Evolutionary conservation across 2,113 vertebrate species (phyloP), one percentile per base, ranked within the genome.

Genomic region (Cinclus mexicanus): DNA sequence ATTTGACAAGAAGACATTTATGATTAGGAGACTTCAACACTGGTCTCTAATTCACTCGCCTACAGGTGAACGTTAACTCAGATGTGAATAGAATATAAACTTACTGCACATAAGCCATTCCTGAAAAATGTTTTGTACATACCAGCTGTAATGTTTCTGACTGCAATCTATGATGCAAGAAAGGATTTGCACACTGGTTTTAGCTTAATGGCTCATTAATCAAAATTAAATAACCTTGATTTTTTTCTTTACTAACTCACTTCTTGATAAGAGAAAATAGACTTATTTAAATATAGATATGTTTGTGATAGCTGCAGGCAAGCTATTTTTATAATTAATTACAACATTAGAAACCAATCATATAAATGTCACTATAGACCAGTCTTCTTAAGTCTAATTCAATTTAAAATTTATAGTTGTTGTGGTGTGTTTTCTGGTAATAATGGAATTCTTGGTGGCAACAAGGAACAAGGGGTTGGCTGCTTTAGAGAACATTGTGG

Each of bases 301-400:
- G 26, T 59, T n/a, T 61, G 41, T 57, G 56, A 61, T 91, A 90
- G 78, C 85, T 93, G 41, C 71, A 87, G 80, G 88, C 64, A 79
- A 83, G n/a, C 91, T 78, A 69, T 77, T 94, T 85, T 95, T 76
- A 47, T 94, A 83, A 94, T 88, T 93, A 93, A 75, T 74, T 70
- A n/a, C 80, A 91, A 61, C 61, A 44, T 94, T 95, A 90, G 42
- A 91, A 96, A 80, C 35, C 47, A 90, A 21, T 94, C 49, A 35
- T 70, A 50, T 53, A 88, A 92, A 53, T 57, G 42, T 88, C 60
- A 10, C 68, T 75, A 14, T 57, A 78, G 60, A 88, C 28, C n/a
- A 24, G 41, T 65, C 52, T 90, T 56, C 41, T 28, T 52, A 52
- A 84, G 56, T 72, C 69, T 81, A 90, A 95, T 87, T 84, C n/a